Base-by-base conservation (phyloP, 1,140 invertebrate genomes). In the Lasaia peninsularis region DNA sequence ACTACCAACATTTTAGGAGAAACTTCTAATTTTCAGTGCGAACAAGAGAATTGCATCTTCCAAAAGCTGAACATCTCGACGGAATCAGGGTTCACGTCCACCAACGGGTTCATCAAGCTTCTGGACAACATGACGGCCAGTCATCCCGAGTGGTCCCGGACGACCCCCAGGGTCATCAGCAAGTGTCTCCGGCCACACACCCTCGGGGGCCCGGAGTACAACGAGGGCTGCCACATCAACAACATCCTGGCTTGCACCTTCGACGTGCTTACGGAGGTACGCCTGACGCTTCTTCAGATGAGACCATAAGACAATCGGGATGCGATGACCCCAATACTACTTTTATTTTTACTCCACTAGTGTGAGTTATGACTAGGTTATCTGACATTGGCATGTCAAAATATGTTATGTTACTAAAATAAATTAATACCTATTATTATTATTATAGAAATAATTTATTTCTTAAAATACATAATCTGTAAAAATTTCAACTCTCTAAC, bases 231-330 rank as follows among this genome's bases (percentile, higher is more conserved):
- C 50, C 64, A 72, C 20, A 80, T 88, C 2, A 86, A 86, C 44
- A 76, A 71, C 3, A 52, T 88, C 0, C 34, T 88, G 7, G 59
- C 66, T 14, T 88, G 85, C 37, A 78, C 78, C 2, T 74, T 83
- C 9, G 85, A 88, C 64, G 69, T 85, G 2, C 58, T 88, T 0
- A 71, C 77, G 34, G 85, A 88, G 78, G 85, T 88, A 73, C n/a
- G n/a, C n/a, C n/a, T n/a, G n/a, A n/a, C n/a, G n/a, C n/a, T n/a
- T n/a, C n/a, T n/a, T n/a, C n/a, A n/a, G n/a, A n/a, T n/a, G n/a
- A n/a, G n/a, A n/a, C n/a, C n/a, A n/a, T n/a, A n/a, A n/a, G n/a
- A n/a, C n/a, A n/a, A n/a, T n/a, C n/a, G n/a, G n/a, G n/a, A n/a
- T n/a, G n/a, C n/a, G n/a, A n/a, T n/a, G n/a, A n/a, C n/a, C n/a